phyloP scores from a whole-genome alignment of 2,113 vertebrate species.

The Channa argus region DNA sequence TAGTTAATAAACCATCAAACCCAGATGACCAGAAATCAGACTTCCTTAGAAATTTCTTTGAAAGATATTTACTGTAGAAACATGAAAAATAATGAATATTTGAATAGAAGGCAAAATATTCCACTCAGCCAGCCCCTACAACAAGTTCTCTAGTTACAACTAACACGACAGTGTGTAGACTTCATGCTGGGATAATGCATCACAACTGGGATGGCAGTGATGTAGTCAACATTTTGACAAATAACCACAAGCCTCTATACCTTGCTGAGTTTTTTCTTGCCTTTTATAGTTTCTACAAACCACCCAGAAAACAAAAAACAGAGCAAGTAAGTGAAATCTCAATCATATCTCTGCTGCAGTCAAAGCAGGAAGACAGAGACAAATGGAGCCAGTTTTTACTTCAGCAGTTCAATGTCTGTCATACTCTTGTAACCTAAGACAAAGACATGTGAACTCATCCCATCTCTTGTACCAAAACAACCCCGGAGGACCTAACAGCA shows the following conservation, averaged over 20 bases:
- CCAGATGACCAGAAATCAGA: neutral
- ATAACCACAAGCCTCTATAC: neutral
- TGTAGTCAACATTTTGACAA: neutral
- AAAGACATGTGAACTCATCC: constrained; percentile 59
- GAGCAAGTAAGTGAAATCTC: constrained; percentile 24
- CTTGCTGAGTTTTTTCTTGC: neutral
- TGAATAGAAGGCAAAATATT: neutral
- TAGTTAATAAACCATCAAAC: neutral
- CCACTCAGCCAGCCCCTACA: neutral
- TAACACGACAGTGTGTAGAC: neutral
- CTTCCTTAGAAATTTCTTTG: neutral
- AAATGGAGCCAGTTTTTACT: constrained; percentile 49
- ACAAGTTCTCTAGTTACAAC: neutral
- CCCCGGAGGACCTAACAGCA: constrained; percentile 54
- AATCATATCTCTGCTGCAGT: constrained; percentile 28
- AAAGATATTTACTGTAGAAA: neutral
- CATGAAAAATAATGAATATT: neutral
- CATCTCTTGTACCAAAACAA: constrained; percentile 72
- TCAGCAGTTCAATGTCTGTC: constrained; percentile 53
- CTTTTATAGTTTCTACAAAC: constrained; percentile 1
- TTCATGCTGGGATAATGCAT: neutral
- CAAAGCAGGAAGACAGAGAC: constrained; percentile 28
- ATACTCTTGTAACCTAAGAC: constrained; percentile 59
- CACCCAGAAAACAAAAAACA: neutral
- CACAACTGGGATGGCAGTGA: neutral